Evolutionary conservation across 1,140 invertebrate genomes (phyloP).

Genomic region (Eupeodes corollae): DNA sequence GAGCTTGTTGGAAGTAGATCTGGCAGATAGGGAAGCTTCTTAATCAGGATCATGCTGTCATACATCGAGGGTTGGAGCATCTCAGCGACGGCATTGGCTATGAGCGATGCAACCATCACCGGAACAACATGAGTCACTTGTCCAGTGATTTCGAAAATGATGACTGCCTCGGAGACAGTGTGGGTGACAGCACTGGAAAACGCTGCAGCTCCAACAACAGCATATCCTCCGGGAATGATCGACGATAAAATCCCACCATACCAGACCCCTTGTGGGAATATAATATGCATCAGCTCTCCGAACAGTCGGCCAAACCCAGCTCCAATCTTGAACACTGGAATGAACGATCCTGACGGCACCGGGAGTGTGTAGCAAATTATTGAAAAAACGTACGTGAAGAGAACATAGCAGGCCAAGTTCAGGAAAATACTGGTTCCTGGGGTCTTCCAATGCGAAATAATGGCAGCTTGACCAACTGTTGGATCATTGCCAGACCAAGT

Average conservation of each 20-base stretch:
- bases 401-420: constrained; percentile 75
- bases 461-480: constrained; percentile 69
- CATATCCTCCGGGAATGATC: constrained; percentile 88
- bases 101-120: constrained; percentile 89
- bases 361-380: constrained; percentile 92
- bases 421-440: constrained; percentile 72
- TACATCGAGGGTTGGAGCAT: constrained; percentile 92
- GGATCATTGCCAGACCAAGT: constrained; percentile 78
- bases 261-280: constrained; percentile 83
- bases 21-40: constrained; percentile 92
- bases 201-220: constrained; percentile 85
- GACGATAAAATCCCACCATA: constrained; percentile 73
- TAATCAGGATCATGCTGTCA: constrained; percentile 96
- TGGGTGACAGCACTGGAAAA: constrained; percentile 96
- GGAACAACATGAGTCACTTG: constrained; percentile 95
- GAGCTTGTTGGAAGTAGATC: constrained; percentile 35
- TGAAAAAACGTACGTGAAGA: constrained; percentile 85
- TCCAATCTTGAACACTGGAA: constrained; percentile 91
- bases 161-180: constrained; percentile 94
- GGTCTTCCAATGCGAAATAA: constrained; percentile 83
- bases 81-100: constrained; percentile 88
- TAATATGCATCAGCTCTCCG: constrained; percentile 85
- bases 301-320: constrained; percentile 85
- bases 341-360: constrained; percentile 90
- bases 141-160: constrained; percentile 97